These are phyloP conservation scores for Orthonychiurus folsomi DNA, from an alignment of 2,888 invertebrate genomes.

Conservation along the genomic window DNA sequence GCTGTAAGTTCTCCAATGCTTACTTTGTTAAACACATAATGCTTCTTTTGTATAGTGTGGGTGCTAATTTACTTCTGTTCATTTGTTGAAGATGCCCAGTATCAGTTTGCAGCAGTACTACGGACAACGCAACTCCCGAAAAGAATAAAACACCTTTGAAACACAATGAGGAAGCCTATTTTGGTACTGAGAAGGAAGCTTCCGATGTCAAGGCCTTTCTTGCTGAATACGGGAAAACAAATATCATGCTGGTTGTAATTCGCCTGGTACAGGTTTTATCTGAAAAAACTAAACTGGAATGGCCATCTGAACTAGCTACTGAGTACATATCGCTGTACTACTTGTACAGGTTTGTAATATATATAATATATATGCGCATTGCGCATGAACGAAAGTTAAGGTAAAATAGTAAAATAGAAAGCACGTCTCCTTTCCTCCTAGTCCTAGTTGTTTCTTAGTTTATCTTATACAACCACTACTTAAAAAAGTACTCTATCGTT, in stretches of 20 bases:
- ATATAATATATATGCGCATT: too few relatives aligned
- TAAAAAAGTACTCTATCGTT: too few relatives aligned
- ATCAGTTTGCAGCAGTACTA: not conserved
- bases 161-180: conserved; percentile 50
- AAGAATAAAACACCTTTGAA: not conserved
- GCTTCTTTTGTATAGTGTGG: conserved; percentile 1
- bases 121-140: not conserved
- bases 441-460: too few relatives aligned
- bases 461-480: too few relatives aligned
- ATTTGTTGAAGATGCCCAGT: too few relatives aligned
- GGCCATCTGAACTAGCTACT: conserved; percentile 55
- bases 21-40: not conserved
- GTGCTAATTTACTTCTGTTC: not conserved
- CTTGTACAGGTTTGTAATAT: conserved; percentile 45
- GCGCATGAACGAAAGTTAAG: too few relatives aligned
- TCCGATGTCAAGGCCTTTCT: conserved; percentile 58
- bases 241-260: conserved; percentile 53
- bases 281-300: conserved; percentile 54
- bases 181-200: conserved; percentile 57
- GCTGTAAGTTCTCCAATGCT: conserved; percentile 48
- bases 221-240: conserved; percentile 44
- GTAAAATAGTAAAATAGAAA: too few relatives aligned
- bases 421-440: too few relatives aligned
- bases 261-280: conserved; percentile 54
- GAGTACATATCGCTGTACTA: conserved; percentile 56